phyloP scores from a whole-genome alignment of 2,888 invertebrate species.

The Coelinius sp. region DNA sequence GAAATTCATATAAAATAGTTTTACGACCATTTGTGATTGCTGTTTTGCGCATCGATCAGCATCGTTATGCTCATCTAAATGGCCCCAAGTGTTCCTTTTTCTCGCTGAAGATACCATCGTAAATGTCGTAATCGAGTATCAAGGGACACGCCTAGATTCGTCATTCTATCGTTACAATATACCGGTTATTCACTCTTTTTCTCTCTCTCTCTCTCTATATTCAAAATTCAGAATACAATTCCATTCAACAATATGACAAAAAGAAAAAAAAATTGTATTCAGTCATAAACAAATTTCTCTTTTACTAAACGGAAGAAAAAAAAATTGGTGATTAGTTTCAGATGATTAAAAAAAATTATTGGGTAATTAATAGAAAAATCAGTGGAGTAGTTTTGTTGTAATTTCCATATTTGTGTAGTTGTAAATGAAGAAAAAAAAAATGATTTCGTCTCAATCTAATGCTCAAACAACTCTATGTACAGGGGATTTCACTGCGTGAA shows the following conservation, averaged over 20 bases:
- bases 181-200: constrained; percentile 1
- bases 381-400: too few species aligned
- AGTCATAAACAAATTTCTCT: not conserved
- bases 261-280: too few species aligned
- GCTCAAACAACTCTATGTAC: constrained; percentile 19
- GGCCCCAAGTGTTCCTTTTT: constrained; percentile 36
- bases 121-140: constrained; percentile 53
- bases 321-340: not conserved
- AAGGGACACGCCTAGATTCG: constrained; percentile 54
- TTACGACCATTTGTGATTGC: not conserved
- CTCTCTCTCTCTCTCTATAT: not conserved
- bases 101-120: constrained; percentile 47
- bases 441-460: not conserved
- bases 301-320: not conserved
- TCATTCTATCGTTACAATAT: constrained; percentile 12
- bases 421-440: not conserved
- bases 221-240: not conserved
- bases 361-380: too few species aligned
- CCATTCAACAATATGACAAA: not conserved
- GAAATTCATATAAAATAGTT: not conserved
- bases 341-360: not conserved
- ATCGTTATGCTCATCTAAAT: constrained; percentile 39
- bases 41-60: constrained; percentile 10
- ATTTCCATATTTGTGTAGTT: not conserved
- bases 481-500: constrained; percentile 19